phyloP scores from a whole-genome alignment of 2,888 invertebrate species.

The Hypsopygia costalis region DNA sequence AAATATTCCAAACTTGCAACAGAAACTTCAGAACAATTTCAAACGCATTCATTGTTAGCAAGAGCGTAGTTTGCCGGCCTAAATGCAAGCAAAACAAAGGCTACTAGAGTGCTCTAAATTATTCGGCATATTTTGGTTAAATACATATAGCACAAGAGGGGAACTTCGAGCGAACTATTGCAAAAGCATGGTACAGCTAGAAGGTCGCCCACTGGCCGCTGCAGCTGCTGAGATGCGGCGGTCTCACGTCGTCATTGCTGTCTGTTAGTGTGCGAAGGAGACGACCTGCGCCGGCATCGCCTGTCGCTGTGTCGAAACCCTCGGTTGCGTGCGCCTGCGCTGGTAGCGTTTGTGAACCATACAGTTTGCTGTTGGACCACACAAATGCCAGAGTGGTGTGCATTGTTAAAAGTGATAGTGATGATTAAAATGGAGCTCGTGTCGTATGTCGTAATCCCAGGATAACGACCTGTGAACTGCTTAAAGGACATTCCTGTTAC shows the following conservation, averaged over 20 bases:
- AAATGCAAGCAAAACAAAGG: not conserved
- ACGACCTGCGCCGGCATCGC: conserved; percentile 40
- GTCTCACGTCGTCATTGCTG: conserved; percentile 30
- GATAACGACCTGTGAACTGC: conserved; percentile 22
- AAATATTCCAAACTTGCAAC: no score
- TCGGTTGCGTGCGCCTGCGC: conserved; percentile 57
- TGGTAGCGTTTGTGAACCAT: conserved; percentile 37
- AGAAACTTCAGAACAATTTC: not conserved
- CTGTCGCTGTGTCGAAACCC: conserved; percentile 64
- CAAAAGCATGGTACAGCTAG: conserved; percentile 67
- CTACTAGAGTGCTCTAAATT: not conserved
- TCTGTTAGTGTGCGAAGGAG: conserved; percentile 43
- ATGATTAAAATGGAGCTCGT: conserved; percentile 43
- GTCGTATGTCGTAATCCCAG: conserved; percentile 28
- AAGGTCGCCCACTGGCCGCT: conserved; percentile 61
- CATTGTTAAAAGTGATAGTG: conserved; percentile 66
- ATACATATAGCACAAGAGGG: conserved; percentile 50
- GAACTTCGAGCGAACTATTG: conserved; percentile 54
- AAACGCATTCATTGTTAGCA: not conserved
- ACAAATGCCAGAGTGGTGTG: conserved; percentile 37
- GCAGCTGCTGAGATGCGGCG: conserved; percentile 34
- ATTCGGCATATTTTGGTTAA: conserved; percentile 3
- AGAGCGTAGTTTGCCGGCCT: not conserved
- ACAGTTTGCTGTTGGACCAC: conserved; percentile 49
- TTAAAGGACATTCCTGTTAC: conserved; percentile 24